phyloP scores from a whole-genome alignment of 2,797 vertebrate genomes.

The Typhlichthys eigenmanni region DNA sequence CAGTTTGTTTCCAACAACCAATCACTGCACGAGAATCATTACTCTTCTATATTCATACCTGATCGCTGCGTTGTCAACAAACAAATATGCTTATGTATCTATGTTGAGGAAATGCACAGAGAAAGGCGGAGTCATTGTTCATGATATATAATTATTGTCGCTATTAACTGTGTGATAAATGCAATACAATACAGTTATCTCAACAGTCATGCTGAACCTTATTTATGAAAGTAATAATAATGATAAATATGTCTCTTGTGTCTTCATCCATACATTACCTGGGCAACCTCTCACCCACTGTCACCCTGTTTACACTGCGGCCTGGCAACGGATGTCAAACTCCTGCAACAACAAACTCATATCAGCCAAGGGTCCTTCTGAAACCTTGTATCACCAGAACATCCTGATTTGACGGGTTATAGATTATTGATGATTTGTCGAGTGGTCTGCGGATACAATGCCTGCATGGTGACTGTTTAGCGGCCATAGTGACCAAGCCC shows the following conservation, averaged over 20 bases:
- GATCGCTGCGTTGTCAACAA: conserved; percentile 56
- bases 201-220: conserved; percentile 44
- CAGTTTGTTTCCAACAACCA: conserved; percentile 5
- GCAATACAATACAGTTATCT: conserved; percentile 56
- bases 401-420: no score
- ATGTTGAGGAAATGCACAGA: conserved; percentile 45
- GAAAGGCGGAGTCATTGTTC: conserved; percentile 43
- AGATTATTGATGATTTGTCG: no score
- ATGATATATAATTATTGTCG: conserved; percentile 48
- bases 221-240: conserved; percentile 31
- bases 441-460: no score
- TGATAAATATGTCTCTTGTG: background rate
- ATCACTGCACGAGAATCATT: conserved; percentile 24
- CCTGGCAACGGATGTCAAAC: conserved; percentile 30
- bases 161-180: conserved; percentile 62
- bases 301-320: conserved; percentile 49
- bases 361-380: background rate
- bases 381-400: no score
- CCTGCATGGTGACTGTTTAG: no score
- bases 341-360: background rate
- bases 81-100: conserved; percentile 14
- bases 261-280: conserved; percentile 34
- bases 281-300: conserved; percentile 41
- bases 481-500: no score
- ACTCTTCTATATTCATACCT: conserved; percentile 41